Conservation (phyloP, 1,140 invertebrate genomes). For the Papilio dardanus region DNA sequence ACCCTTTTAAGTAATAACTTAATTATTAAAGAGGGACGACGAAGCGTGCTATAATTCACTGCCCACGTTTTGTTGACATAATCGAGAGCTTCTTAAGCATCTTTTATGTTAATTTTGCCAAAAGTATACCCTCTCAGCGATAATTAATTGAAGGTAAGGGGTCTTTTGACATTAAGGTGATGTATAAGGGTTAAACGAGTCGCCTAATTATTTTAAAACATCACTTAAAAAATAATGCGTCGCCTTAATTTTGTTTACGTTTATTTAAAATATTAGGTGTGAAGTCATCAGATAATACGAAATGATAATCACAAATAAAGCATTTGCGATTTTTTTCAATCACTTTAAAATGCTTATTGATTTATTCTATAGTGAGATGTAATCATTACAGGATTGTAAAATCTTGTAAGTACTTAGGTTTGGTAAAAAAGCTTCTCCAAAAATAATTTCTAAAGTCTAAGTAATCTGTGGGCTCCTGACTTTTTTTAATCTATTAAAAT, state of each 20-base stretch:
- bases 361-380: not conserved
- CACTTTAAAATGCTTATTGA: not conserved
- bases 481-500: not conserved
- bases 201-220: constrained; percentile 75
- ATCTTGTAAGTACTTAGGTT: no score
- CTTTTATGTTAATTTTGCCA: constrained; percentile 73
- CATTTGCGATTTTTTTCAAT: not conserved
- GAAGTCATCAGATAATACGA: not conserved
- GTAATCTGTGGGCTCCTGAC: not conserved
- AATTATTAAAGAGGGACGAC: constrained; percentile 58
- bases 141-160: constrained; percentile 71
- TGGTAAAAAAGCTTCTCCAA: no score
- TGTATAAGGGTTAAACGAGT: constrained; percentile 63
- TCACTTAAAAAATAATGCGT: constrained; percentile 56
- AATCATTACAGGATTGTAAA: no score
- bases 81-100: constrained; percentile 72
- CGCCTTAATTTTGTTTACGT: constrained; percentile 10
- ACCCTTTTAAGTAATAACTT: constrained; percentile 57
- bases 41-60: constrained; percentile 58
- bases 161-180: constrained; percentile 71
- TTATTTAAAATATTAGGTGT: constrained; percentile 14
- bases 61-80: constrained; percentile 59
- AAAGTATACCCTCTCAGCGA: constrained; percentile 55
- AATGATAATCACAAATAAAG: not conserved
- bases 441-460: no score